Evolutionary conservation across 1,140 invertebrate genomes (phyloP).

Genomic region (Pissodes strobi): DNA sequence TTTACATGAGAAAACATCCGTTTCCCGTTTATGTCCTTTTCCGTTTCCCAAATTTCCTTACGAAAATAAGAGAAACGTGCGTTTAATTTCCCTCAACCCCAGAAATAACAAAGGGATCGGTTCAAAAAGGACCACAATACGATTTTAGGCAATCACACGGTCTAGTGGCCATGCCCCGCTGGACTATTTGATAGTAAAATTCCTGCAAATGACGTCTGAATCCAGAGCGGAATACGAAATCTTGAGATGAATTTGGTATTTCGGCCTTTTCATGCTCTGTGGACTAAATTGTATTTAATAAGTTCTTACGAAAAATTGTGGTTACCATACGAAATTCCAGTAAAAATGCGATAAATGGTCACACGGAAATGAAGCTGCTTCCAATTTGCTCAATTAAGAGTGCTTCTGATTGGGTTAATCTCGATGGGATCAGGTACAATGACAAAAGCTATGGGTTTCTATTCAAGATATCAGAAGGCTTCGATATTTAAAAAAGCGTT

Average conservation of each 20-base stretch:
- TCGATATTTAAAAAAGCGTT: no score
- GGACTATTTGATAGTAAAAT: slow-evolving; percentile 55
- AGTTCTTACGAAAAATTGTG: no score
- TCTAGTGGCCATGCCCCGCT: slow-evolving; percentile 43
- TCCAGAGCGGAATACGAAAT: slow-evolving; percentile 31
- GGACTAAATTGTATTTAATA: no score
- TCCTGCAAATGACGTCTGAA: slow-evolving; percentile 52
- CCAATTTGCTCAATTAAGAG: no score
- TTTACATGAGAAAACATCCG: neutral
- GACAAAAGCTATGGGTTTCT: no score
- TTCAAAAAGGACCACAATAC: slow-evolving; percentile 42
- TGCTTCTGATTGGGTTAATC: no score
- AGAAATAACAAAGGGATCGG: slow-evolving; percentile 30
- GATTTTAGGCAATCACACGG: slow-evolving; percentile 53
- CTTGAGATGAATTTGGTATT: neutral
- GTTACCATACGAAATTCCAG: no score
- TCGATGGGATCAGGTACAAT: no score
- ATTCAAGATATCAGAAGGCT: no score
- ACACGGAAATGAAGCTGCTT: no score
- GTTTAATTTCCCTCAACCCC: slow-evolving; percentile 24
- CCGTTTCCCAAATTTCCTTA: slow-evolving; percentile 15
- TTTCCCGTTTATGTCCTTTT: neutral
- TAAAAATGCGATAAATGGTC: no score
- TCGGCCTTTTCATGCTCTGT: no score
- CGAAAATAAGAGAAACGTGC: slow-evolving; percentile 20